A percentile compares a stretch with the other conserved stretches of the same genome.
Evolutionary conservation across 2,113 vertebrate species (phyloP).

Genomic region (Poecilia latipinna): DNA sequence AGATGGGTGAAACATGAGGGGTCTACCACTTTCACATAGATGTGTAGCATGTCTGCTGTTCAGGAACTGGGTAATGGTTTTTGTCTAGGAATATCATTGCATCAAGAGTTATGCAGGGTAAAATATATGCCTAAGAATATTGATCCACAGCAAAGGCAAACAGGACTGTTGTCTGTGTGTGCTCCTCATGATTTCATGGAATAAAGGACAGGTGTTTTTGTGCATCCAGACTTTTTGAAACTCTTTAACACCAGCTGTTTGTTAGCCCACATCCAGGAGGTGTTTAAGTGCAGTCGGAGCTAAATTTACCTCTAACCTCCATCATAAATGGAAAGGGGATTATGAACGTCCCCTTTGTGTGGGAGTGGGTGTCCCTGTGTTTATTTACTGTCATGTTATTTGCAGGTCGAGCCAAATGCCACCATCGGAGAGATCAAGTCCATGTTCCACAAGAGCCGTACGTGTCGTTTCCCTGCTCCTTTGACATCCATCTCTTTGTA

Average conservation of each 20-base stretch:
- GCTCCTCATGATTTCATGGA: conserved; percentile 18
- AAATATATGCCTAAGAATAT: not conserved
- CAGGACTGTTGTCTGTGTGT: conserved; percentile 3
- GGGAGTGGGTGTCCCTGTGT: not conserved
- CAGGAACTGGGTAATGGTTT: not conserved
- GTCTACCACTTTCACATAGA: too few relatives aligned
- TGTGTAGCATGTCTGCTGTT: not conserved
- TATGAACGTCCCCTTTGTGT: conserved; percentile 38
- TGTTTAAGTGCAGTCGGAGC: conserved; percentile 47
- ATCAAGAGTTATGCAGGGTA: not conserved
- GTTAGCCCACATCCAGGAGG: conserved; percentile 36
- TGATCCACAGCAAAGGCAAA: not conserved
- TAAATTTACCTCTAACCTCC: conserved; percentile 74
- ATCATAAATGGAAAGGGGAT: conserved; percentile 59
- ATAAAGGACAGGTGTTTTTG: conserved; percentile 33
- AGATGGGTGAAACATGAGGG: not conserved
- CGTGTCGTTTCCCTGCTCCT: conserved; percentile 61
- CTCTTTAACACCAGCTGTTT: conserved; percentile 68
- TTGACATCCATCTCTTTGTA: not conserved
- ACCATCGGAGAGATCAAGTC: conserved; percentile 93
- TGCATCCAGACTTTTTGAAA: conserved; percentile 32
- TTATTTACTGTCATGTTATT: conserved; percentile 46
- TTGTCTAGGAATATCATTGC: too few relatives aligned
- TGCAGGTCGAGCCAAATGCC: conserved; percentile 92
- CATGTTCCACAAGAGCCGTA: conserved; percentile 92